phyloP scores from a whole-genome alignment of 2,113 vertebrate species.

The Ornithorhynchus anatinus region DNA sequence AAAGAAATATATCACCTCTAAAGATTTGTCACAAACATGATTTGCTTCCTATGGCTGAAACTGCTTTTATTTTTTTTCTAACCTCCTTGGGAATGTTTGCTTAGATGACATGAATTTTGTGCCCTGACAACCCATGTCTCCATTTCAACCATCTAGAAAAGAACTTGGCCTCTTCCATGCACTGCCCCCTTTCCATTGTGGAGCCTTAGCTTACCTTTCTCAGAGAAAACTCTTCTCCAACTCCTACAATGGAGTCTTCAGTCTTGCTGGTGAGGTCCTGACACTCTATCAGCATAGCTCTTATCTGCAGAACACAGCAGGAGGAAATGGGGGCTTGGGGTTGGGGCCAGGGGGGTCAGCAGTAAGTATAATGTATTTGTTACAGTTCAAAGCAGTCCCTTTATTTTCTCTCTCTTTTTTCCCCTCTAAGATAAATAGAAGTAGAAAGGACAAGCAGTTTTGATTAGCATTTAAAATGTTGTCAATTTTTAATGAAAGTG shows the following conservation, averaged over 20 bases:
- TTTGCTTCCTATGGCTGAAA: slow-evolving; percentile 8
- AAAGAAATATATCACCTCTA: background rate
- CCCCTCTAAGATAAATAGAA: slow-evolving; percentile 63
- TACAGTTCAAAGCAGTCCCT: slow-evolving; percentile 64
- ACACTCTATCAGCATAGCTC: slow-evolving; percentile 54
- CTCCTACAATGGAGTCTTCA: slow-evolving; percentile 31
- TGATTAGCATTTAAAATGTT: slow-evolving; percentile 80
- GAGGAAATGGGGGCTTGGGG: background rate
- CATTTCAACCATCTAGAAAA: background rate
- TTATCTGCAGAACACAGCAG: slow-evolving; percentile 66
- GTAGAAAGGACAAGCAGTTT: slow-evolving; percentile 71
- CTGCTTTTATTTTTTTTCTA: background rate
- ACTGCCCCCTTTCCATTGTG: background rate
- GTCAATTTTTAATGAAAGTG: slow-evolving; percentile 79
- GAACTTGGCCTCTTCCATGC: background rate
- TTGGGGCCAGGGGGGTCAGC: no score
- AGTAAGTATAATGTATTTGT: slow-evolving; percentile 56
- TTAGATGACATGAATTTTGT: background rate
- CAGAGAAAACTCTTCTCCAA: slow-evolving; percentile 1
- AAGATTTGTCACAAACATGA: background rate
- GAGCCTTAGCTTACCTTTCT: background rate
- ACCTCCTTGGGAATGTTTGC: no score
- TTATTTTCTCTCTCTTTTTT: slow-evolving; percentile 5
- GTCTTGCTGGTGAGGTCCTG: slow-evolving; percentile 25
- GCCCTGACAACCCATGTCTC: background rate